phyloP scores from a whole-genome alignment of 2,888 invertebrate genomes.

The Apamea crenata region DNA sequence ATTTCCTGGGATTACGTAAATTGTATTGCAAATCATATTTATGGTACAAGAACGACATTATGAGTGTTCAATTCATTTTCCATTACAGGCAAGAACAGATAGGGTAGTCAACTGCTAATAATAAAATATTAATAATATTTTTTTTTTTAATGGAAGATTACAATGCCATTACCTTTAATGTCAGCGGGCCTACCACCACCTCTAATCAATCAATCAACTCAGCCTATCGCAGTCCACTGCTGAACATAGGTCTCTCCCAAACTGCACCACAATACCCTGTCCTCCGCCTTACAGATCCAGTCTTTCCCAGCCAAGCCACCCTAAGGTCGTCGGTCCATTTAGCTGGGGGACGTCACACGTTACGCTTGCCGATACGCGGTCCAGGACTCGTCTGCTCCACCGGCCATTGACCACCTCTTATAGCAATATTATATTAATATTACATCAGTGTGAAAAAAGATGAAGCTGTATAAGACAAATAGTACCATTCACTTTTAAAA shows the following conservation, averaged over 20 bases:
- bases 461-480: neutral
- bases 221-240: no score
- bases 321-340: no score
- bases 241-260: no score
- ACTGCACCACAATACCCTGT: no score
- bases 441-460: neutral
- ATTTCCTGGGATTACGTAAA: conserved; percentile 56
- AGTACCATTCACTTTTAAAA: neutral
- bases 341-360: no score
- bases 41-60: conserved; percentile 67
- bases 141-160: neutral
- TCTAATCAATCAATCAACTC: no score
- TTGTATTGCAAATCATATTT: conserved; percentile 68
- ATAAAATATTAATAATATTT: neutral
- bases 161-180: neutral
- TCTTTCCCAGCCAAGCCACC: no score
- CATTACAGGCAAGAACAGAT: conserved; percentile 60
- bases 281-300: no score
- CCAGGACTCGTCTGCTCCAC: no score
- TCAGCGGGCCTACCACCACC: neutral
- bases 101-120: conserved; percentile 34
- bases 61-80: conserved; percentile 67
- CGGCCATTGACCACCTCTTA: neutral
- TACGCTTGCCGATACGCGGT: no score
- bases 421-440: neutral